Evolutionary conservation across 2,797 vertebrate genomes (phyloP).

Genomic region (Allobates femoralis): DNA sequence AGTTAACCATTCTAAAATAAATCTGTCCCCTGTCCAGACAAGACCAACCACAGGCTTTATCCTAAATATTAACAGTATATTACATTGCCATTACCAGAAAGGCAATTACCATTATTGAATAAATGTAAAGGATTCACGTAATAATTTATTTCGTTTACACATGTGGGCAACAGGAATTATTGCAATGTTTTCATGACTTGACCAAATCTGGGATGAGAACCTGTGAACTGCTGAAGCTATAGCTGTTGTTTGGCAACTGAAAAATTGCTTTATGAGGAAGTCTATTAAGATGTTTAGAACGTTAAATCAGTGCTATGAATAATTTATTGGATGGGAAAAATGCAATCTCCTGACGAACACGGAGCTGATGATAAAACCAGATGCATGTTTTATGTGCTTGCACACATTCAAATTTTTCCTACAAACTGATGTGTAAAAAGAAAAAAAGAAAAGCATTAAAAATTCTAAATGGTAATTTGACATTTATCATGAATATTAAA

Average conservation of each 20-base stretch:
- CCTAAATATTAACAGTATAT: background rate
- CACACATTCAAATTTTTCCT: conserved; percentile 34
- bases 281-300: conserved; percentile 55
- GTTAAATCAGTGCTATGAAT: conserved; percentile 43
- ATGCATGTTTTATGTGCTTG: conserved; percentile 43
- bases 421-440: conserved; percentile 19
- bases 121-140: background rate
- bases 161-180: background rate
- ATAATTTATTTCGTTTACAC: background rate
- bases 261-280: conserved; percentile 13
- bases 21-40: no score
- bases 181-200: conserved; percentile 5
- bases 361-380: conserved; percentile 44
- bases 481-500: conserved; percentile 30
- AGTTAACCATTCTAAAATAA: no score
- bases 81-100: background rate
- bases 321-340: conserved; percentile 44
- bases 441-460: conserved; percentile 14
- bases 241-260: conserved; percentile 15
- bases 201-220: background rate
- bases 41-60: background rate
- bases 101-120: background rate
- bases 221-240: background rate
- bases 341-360: conserved; percentile 29
- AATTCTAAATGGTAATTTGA: conserved; percentile 7